phyloP scores from a whole-genome alignment of 2,888 invertebrate species.

The Toxonevra muliebris region DNA sequence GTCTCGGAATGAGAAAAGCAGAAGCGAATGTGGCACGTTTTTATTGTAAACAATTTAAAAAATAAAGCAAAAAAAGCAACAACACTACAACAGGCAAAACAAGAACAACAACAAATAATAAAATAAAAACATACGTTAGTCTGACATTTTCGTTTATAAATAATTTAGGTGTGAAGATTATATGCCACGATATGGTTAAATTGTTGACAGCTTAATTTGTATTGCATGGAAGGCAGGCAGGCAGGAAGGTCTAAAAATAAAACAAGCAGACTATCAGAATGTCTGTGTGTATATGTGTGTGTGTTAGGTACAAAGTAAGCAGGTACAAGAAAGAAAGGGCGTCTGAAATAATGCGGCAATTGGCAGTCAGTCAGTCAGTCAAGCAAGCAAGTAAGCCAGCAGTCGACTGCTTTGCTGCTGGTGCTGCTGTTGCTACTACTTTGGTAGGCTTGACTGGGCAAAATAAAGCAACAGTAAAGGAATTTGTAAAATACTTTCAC shows the following conservation, averaged over 20 bases:
- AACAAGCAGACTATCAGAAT: constrained; percentile 31
- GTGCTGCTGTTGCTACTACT: no score
- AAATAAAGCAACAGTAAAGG: no score
- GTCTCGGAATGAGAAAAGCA: no score
- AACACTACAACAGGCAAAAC: no score
- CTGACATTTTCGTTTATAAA: constrained; percentile 55
- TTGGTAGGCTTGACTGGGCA: no score
- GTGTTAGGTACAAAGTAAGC: background rate
- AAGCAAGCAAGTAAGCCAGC: no score
- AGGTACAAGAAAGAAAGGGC: background rate
- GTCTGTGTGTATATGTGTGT: constrained; percentile 4
- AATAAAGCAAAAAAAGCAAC: background rate
- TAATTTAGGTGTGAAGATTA: constrained; percentile 47
- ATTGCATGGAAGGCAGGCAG: constrained; percentile 38
- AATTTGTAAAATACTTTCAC: no score
- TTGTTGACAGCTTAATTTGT: constrained; percentile 48
- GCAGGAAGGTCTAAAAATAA: constrained; percentile 18
- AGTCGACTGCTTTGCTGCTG: no score
- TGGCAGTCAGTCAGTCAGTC: no score
- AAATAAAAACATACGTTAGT: constrained; percentile 55
- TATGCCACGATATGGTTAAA: constrained; percentile 45
- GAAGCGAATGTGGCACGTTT: background rate
- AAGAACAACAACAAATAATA: background rate
- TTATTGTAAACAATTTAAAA: no score
- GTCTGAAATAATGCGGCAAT: background rate